phyloP scores from a whole-genome alignment of 2,113 vertebrate genomes.

The Enhydra lutris region DNA sequence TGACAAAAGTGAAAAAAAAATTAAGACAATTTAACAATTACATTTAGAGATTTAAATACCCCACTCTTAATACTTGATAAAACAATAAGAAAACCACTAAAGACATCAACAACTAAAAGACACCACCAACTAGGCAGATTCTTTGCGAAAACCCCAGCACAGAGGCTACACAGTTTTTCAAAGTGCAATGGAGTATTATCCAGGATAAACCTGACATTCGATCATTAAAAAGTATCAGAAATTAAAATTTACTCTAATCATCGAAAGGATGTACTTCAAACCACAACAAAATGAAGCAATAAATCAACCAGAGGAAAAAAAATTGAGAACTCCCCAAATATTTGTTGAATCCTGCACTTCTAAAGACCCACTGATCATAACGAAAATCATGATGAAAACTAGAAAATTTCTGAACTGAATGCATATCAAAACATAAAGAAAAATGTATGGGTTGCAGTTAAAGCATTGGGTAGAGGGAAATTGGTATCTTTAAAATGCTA shows the following conservation, averaged over 20 bases:
- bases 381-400: background rate
- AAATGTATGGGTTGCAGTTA: background rate
- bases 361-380: background rate
- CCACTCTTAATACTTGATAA: background rate
- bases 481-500: background rate
- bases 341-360: background rate
- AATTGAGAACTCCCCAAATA: background rate
- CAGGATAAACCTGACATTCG: background rate
- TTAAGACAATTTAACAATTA: background rate
- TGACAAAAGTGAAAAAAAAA: constrained; percentile 1
- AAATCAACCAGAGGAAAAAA: background rate
- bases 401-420: background rate
- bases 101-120: background rate
- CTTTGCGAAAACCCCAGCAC: background rate
- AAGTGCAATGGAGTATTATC: background rate
- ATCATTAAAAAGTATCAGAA: background rate
- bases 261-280: background rate
- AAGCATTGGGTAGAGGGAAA: background rate
- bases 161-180: background rate
- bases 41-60: background rate
- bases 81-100: background rate
- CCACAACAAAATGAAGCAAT: background rate
- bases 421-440: background rate
- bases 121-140: background rate
- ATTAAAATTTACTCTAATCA: background rate